These are phyloP conservation scores for Eumerus sabulonum DNA, from an alignment of 2,888 invertebrate species.

Conservation along the genomic window DNA sequence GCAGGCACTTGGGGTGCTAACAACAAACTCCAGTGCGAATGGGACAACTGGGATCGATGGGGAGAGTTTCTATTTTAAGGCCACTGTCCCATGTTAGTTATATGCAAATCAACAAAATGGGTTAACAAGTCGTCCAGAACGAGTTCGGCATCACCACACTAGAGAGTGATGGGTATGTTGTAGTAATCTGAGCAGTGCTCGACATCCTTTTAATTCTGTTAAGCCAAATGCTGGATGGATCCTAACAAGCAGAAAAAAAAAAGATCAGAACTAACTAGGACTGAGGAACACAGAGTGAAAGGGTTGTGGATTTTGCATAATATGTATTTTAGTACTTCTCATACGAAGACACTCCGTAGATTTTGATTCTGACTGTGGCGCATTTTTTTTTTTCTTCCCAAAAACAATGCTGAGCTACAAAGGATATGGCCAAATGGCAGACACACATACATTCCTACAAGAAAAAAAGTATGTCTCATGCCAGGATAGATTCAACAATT, in stretches of 20 bases:
- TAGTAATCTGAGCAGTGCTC: conserved; percentile 51
- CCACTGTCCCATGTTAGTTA: conserved; percentile 64
- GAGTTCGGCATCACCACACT: neutral
- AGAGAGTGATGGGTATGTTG: neutral
- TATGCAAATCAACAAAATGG: conserved; percentile 66
- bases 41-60: neutral
- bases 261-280: too few species aligned
- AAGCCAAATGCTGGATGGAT: conserved; percentile 64
- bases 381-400: conserved; percentile 33
- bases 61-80: conserved; percentile 37
- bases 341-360: conserved; percentile 18
- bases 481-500: conserved; percentile 42
- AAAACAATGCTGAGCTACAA: conserved; percentile 12
- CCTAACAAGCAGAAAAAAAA: neutral
- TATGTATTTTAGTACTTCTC: conserved; percentile 42
- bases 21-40: conserved; percentile 33
- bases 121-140: conserved; percentile 67
- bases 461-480: neutral
- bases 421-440: neutral
- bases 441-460: neutral
- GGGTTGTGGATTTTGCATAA: conserved; percentile 49
- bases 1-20: conserved; percentile 42
- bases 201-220: conserved; percentile 65
- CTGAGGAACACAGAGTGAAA: neutral
- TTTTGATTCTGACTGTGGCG: conserved; percentile 48